These are phyloP conservation scores for Portunus trituberculatus DNA, from an alignment of 1,140 invertebrate genomes.

Conservation along the genomic window DNA sequence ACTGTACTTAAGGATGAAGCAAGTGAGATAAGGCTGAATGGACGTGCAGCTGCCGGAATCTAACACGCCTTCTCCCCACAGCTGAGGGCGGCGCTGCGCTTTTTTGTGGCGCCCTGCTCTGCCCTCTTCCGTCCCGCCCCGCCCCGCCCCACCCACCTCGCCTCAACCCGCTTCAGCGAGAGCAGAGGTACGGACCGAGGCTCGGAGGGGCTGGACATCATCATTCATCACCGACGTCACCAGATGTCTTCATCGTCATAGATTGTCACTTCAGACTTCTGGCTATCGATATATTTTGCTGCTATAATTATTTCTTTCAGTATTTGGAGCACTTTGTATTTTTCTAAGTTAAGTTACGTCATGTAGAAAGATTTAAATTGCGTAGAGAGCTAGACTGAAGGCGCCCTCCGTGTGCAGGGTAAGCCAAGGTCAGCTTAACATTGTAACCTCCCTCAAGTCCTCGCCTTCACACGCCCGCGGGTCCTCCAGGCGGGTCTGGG, in stretches of 20 bases:
- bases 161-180: background rate
- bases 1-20: too few relatives aligned
- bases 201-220: background rate
- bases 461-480: background rate
- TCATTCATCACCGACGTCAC: background rate
- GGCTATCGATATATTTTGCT: background rate
- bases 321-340: background rate
- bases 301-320: background rate
- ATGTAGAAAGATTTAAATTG: background rate
- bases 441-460: background rate
- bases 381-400: background rate
- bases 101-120: background rate
- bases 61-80: background rate
- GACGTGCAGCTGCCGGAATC: too few relatives aligned
- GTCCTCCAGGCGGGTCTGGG: too few relatives aligned
- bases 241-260: background rate
- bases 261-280: background rate
- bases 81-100: background rate
- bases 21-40: too few relatives aligned
- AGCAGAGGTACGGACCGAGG: background rate
- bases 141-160: background rate
- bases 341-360: background rate
- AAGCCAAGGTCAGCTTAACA: background rate
- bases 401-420: background rate
- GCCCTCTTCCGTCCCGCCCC: background rate